Evolutionary conservation across 2,888 invertebrate genomes (phyloP).

Genomic region (Hydrotaea diabolus): DNA sequence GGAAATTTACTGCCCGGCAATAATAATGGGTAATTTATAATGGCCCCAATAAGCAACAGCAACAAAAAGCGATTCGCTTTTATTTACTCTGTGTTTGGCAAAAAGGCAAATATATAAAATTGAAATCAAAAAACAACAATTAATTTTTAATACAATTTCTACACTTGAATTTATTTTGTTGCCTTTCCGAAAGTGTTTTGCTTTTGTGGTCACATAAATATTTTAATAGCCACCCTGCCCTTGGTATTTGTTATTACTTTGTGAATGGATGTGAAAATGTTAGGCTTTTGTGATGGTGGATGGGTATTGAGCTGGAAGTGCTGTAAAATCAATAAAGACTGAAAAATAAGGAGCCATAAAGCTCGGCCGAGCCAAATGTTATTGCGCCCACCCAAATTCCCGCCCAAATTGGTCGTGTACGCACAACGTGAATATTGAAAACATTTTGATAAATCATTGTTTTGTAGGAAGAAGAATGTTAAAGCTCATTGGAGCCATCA

Average conservation of each 20-base stretch:
- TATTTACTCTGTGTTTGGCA: background rate
- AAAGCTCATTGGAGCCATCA: too few species aligned
- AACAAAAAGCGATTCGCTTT: background rate
- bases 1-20: slow-evolving; percentile 12
- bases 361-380: too few species aligned
- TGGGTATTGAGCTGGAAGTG: too few species aligned
- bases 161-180: slow-evolving; percentile 19
- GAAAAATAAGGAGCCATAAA: too few species aligned
- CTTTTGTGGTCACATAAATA: background rate
- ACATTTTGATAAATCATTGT: too few species aligned
- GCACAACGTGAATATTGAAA: too few species aligned
- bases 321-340: too few species aligned
- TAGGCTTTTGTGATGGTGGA: too few species aligned
- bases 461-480: too few species aligned
- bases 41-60: background rate
- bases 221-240: background rate
- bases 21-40: slow-evolving; percentile 29
- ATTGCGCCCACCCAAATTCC: too few species aligned
- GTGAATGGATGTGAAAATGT: too few species aligned
- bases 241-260: background rate
- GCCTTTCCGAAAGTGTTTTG: background rate
- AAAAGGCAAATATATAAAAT: slow-evolving; percentile 16
- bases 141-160: slow-evolving; percentile 21
- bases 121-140: slow-evolving; percentile 23
- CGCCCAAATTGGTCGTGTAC: too few species aligned